Conservation (phyloP, 2,888 invertebrate genomes). For the Mimumesa dahlbomi region DNA sequence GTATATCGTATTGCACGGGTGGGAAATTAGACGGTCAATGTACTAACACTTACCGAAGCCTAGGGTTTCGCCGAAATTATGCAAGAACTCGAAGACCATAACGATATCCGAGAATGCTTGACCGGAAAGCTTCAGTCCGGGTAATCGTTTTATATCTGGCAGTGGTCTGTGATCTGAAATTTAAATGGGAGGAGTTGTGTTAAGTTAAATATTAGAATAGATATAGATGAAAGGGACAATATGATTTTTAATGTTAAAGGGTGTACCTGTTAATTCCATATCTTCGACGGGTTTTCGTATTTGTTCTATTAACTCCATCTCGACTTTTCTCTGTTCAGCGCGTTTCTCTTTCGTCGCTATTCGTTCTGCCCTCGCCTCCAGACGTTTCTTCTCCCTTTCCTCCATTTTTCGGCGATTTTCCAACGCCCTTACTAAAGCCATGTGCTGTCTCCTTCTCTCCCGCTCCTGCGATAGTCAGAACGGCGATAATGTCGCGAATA, state of each 20-base stretch:
- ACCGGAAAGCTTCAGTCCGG: constrained; percentile 90
- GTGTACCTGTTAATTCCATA: constrained; percentile 86
- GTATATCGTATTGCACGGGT: background rate
- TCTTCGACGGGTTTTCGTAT: constrained; percentile 95
- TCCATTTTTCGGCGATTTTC: constrained; percentile 93
- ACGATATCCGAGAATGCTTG: constrained; percentile 95
- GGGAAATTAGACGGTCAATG: background rate
- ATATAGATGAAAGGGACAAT: no score
- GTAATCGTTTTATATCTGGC: constrained; percentile 88
- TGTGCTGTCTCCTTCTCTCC: constrained; percentile 94
- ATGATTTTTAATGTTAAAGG: background rate
- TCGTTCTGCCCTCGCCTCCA: constrained; percentile 90
- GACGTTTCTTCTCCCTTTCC: constrained; percentile 89
- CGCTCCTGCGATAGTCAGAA: constrained; percentile 84
- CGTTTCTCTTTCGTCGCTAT: constrained; percentile 92
- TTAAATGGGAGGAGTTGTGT: background rate
- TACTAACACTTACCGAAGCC: constrained; percentile 88
- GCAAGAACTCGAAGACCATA: constrained; percentile 98
- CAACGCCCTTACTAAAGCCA: constrained; percentile 92
- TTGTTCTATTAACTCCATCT: constrained; percentile 86
- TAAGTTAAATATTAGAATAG: no score
- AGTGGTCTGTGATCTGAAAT: constrained; percentile 85
- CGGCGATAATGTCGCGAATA: constrained; percentile 28
- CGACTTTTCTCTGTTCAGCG: constrained; percentile 86
- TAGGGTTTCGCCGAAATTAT: constrained; percentile 96